Evolutionary conservation across 2,888 invertebrate species (phyloP), one percentile per base, ranked within the genome.

Genomic region (Helobdella robusta): DNA sequence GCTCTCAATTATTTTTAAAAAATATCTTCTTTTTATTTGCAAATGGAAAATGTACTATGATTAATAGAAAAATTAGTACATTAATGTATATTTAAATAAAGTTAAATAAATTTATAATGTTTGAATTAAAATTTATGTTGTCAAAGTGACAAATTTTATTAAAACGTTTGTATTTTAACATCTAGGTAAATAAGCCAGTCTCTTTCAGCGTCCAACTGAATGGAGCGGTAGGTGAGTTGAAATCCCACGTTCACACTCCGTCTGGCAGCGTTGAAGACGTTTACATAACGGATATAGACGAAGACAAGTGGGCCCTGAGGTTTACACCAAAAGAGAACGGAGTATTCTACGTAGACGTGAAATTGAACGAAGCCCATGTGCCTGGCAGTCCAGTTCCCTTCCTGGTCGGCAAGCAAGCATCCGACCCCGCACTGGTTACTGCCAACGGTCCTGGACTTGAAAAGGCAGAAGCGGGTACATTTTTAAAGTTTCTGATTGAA

Each of bases 191-290:
- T 79, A 93, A 93, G 75, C 93, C 95, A 0, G 87, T 88, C 18
- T 91, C 92, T 75, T 94, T 97, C 83, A 88, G 91, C 75, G 89
- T 95, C 64, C 86, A 91, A 72, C 88, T 91, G 75, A 94, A 95
- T 76, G 93, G 93, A 1, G 94, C 94, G 35, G 66, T 66, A 30
- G 81, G 81, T 60, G 73, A 75, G 30, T 73, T 81, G 36, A 77
- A 79, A 67, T 78, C 79, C 4, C 77, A 76, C 56, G 73, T 79
- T 3, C 85, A 91, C 64, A 87, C 91, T 0, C 95, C 97, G 20
- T 89, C 89, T 2, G 61, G 61, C 23, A 40, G 28, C 11, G 61
- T 61, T 3, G 95, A 95, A 76, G 94, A 95, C 81, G 93, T 94
- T 79, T 94, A 94, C 83, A 89, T 94, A 74, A 91, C 93, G 56